Conservation (phyloP, 2,888 invertebrate genomes). For the Dicycla oo region DNA sequence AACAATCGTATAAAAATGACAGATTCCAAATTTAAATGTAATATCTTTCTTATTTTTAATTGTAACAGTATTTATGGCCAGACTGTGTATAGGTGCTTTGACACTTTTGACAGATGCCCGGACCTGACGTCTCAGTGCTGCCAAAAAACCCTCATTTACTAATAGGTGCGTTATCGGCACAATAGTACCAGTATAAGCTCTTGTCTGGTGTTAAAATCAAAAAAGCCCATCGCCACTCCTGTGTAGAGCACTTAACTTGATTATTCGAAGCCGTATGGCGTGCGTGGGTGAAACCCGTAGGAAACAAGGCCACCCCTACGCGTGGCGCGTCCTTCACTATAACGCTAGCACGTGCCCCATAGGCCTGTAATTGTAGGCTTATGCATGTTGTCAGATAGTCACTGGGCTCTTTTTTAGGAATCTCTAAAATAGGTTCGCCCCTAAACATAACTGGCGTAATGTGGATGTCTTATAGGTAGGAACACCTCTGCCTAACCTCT, state of each 20-base stretch:
- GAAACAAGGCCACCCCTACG: constrained; percentile 72
- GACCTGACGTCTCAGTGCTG: too few species aligned
- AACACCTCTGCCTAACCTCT: neutral
- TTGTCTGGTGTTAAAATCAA: constrained; percentile 84
- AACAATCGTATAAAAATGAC: too few species aligned
- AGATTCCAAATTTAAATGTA: too few species aligned
- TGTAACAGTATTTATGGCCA: too few species aligned
- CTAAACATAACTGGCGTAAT: neutral
- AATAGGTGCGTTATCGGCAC: constrained; percentile 80
- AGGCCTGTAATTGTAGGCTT: constrained; percentile 78
- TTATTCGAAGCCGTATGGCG: constrained; percentile 84
- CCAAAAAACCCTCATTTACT: too few species aligned
- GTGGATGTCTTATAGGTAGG: neutral
- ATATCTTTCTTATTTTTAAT: too few species aligned
- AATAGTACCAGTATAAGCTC: constrained; percentile 68
- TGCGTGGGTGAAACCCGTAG: constrained; percentile 69
- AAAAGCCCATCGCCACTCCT: constrained; percentile 83
- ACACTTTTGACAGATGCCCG: too few species aligned
- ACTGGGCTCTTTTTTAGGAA: constrained; percentile 12
- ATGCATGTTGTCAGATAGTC: constrained; percentile 2
- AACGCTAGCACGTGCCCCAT: constrained; percentile 78
- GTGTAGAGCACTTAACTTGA: constrained; percentile 90
- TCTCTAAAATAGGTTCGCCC: neutral
- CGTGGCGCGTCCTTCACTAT: constrained; percentile 75
- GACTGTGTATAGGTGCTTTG: too few species aligned